Evolutionary conservation across 2,888 invertebrate species (phyloP).

Genomic region (Germaria angustata): DNA sequence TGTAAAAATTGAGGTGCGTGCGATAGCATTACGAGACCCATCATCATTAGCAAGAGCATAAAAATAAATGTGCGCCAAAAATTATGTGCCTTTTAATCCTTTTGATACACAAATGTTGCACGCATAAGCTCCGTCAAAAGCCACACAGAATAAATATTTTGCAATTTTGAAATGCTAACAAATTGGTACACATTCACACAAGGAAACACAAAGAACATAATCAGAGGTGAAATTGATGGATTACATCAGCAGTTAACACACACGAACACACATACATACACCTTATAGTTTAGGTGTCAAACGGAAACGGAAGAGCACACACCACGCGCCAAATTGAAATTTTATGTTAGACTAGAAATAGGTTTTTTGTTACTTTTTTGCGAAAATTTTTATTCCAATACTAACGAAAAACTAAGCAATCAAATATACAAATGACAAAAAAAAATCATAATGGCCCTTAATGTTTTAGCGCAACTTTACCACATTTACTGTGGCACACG

Average conservation of each 20-base stretch:
- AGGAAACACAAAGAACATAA: slow-evolving; percentile 28
- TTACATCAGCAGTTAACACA: slow-evolving; percentile 23
- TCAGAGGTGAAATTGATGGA: slow-evolving; percentile 50
- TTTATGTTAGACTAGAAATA: slow-evolving; percentile 18
- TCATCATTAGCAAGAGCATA: slow-evolving; percentile 1
- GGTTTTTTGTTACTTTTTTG: not conserved
- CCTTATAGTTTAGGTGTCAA: slow-evolving; percentile 27
- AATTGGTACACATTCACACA: no score
- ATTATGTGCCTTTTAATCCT: slow-evolving; percentile 68
- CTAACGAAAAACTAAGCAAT: not conserved
- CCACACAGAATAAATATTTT: slow-evolving; percentile 16
- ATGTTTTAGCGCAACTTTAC: slow-evolving; percentile 38
- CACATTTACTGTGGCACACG: not conserved
- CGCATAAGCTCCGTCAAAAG: slow-evolving; percentile 3
- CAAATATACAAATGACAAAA: not conserved
- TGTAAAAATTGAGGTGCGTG: slow-evolving; percentile 15
- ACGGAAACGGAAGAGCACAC: slow-evolving; percentile 37
- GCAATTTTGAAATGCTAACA: slow-evolving; percentile 7
- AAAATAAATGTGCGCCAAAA: slow-evolving; percentile 66
- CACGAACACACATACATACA: slow-evolving; percentile 2
- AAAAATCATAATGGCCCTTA: slow-evolving; percentile 38
- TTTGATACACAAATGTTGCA: slow-evolving; percentile 70
- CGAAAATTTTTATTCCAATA: not conserved
- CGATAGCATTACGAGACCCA: not conserved
- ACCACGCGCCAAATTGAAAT: not conserved